Base-by-base conservation (phyloP, 2,888 invertebrate genomes). In the Drosophila rellima region DNA sequence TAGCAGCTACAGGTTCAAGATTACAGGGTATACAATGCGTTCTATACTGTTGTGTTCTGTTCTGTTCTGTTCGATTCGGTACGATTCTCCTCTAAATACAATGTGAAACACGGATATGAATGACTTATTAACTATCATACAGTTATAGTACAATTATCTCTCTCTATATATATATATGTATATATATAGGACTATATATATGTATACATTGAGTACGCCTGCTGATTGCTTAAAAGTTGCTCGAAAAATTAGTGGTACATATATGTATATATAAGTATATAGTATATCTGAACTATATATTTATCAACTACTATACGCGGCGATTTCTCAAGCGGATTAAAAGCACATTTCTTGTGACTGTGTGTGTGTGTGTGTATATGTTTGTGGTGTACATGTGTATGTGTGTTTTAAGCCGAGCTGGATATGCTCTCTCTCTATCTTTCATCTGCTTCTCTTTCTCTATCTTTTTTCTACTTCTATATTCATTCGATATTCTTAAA, bases 171-270 rank as follows among this genome's bases (percentile, higher is more conserved):
- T 62, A 51, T 67, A 56, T 45, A 39, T 55, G 31, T 50, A 69
- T 52, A 37, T 57, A 45, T 65, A 45, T 62, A 42, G 11, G 13
- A 20, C 13, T 20, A 44, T 65, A 39, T 62, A 26, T 64, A 54
- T 77, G 31, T 60, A 15, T 76, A 42, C 55, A 59, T 70, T 55
- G 70, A 71, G 70, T 88, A 77, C 70, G 76, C 78, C 63, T 85
- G 66, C 82, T 85, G 82, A 83, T 83, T 83, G 82, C 82, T 83
- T 88, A 80, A 83, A 83, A 83, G 80, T 83, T 83, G 83, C 86
- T 83, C 88, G 88, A 83, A 83, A 80, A 83, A 78, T 83, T 86
- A 88, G 86, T 88, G 78, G 54, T 79, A 50, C 71, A 31, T 60
- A 54, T 66, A 47, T 59, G 23, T 59, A 40, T 61, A 50, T 60